Conservation (phyloP, 1,140 invertebrate genomes). For the Drosophila simulans region DNA sequence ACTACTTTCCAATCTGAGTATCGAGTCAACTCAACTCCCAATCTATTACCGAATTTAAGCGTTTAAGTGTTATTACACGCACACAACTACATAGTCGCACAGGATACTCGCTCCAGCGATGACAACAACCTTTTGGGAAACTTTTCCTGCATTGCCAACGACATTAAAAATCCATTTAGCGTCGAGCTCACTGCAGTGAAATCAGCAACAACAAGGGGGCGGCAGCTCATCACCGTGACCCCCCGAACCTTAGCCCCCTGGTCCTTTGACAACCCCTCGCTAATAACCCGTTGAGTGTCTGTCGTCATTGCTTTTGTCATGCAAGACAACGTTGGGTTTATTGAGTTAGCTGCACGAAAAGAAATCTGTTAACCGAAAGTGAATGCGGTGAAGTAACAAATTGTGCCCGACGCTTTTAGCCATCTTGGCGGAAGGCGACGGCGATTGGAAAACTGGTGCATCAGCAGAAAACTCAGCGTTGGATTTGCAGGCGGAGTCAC, state of each 20-base stretch:
- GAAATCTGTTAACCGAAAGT: conserved; percentile 65
- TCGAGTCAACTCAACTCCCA: conserved; percentile 8
- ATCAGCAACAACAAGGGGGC: conserved; percentile 12
- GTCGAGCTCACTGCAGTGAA: conserved; percentile 58
- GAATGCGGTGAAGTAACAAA: conserved; percentile 51
- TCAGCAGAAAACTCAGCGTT: conserved; percentile 14
- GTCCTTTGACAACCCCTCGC: conserved; percentile 31
- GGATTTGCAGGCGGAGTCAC: conserved; percentile 9
- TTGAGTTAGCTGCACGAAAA: conserved; percentile 72
- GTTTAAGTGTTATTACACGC: conserved; percentile 76
- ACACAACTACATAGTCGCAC: conserved; percentile 18
- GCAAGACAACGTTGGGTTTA: conserved; percentile 54
- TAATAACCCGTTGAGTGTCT: conserved; percentile 81
- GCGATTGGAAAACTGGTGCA: conserved; percentile 1
- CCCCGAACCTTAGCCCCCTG: neutral
- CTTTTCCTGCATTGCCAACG: conserved; percentile 73
- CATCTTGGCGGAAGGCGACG: conserved; percentile 23
- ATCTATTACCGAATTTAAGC: conserved; percentile 52
- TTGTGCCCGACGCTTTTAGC: conserved; percentile 30
- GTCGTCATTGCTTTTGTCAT: conserved; percentile 66
- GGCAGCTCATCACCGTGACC: conserved; percentile 37
- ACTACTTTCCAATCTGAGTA: neutral
- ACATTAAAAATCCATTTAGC: conserved; percentile 83
- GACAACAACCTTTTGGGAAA: conserved; percentile 66
- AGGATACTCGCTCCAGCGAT: conserved; percentile 48